Evolutionary conservation across 1,140 invertebrate genomes (phyloP).

Genomic region (Megathymus violae): DNA sequence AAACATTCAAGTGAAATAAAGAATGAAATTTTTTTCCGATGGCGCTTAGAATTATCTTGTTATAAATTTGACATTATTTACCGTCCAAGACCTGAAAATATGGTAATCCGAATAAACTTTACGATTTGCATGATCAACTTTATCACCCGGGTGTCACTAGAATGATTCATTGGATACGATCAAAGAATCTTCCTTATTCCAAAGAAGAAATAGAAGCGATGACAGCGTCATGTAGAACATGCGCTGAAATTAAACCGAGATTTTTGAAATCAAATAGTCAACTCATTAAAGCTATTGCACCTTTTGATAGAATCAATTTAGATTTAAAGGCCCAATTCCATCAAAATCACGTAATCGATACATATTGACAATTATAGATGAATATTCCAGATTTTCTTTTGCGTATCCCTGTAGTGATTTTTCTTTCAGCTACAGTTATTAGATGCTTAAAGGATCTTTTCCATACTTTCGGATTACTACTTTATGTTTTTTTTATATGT

Average conservation of each 20-base stretch:
- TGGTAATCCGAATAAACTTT: not conserved
- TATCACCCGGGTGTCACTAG: slow-evolving; percentile 36
- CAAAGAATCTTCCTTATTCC: slow-evolving; percentile 51
- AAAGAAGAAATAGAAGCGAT: slow-evolving; percentile 41
- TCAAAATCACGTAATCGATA: slow-evolving; percentile 40
- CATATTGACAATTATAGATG: slow-evolving; percentile 46
- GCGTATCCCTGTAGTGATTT: slow-evolving; percentile 41
- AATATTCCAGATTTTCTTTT: slow-evolving; percentile 45
- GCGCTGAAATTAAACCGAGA: slow-evolving; percentile 46
- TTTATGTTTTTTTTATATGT: too few relatives aligned
- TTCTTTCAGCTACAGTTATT: slow-evolving; percentile 38
- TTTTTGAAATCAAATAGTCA: slow-evolving; percentile 19
- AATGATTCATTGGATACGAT: slow-evolving; percentile 39
- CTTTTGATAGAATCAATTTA: slow-evolving; percentile 44
- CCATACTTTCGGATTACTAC: slow-evolving; percentile 35
- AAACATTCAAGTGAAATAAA: slow-evolving; percentile 42
- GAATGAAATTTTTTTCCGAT: slow-evolving; percentile 46
- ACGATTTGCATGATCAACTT: slow-evolving; percentile 22
- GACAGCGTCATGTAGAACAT: slow-evolving; percentile 36
- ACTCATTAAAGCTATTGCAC: slow-evolving; percentile 44
- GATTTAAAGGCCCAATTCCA: slow-evolving; percentile 48
- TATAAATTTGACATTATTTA: slow-evolving; percentile 46
- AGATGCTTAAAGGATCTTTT: slow-evolving; percentile 40
- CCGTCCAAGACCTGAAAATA: slow-evolving; percentile 37
- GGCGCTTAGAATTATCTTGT: slow-evolving; percentile 40